A percentile compares a stretch with the other conserved stretches of the same genome.
Conservation (phyloP, 2,888 invertebrate genomes). For the Perithous albicinctus region DNA sequence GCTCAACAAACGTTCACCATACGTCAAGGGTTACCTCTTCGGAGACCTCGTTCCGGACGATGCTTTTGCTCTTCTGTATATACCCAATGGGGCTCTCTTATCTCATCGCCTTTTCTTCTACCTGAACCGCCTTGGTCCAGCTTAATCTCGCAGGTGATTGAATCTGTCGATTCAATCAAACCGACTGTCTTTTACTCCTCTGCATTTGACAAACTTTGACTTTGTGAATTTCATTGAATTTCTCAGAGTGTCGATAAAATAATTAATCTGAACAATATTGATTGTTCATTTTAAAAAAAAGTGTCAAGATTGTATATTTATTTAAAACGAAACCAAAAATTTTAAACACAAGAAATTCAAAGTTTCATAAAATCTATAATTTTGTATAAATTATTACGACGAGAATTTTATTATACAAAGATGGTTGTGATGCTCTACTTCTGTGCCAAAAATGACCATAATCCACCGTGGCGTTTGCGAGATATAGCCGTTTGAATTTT, state of each 20-base stretch:
- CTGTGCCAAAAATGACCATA: too few species aligned
- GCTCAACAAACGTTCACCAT: slow-evolving; percentile 35
- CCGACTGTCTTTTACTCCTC: not conserved
- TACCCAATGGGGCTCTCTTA: not conserved
- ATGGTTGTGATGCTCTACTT: too few species aligned
- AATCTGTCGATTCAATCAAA: slow-evolving; percentile 46
- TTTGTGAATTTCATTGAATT: slow-evolving; percentile 10
- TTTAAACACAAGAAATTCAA: too few species aligned
- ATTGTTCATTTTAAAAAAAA: too few species aligned
- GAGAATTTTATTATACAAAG: too few species aligned
- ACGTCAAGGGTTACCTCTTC: slow-evolving; percentile 13
- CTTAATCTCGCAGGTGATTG: slow-evolving; percentile 46
- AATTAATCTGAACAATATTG: too few species aligned
- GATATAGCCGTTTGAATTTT: too few species aligned
- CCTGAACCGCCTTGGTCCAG: not conserved
- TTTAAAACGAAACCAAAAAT: too few species aligned
- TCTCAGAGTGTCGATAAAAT: not conserved
- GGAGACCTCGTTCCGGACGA: slow-evolving; percentile 16
- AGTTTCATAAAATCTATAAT: too few species aligned
- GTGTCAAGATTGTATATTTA: too few species aligned
- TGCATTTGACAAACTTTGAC: not conserved
- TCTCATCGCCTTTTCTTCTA: not conserved
- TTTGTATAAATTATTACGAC: too few species aligned
- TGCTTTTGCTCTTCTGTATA: slow-evolving; percentile 11
- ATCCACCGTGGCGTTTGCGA: too few species aligned